Percentiles rank a stretch among this genome's conserved stretches.
Evolutionary conservation across 2,113 vertebrate genomes (phyloP).

Genomic region (Callaeas wilsoni): DNA sequence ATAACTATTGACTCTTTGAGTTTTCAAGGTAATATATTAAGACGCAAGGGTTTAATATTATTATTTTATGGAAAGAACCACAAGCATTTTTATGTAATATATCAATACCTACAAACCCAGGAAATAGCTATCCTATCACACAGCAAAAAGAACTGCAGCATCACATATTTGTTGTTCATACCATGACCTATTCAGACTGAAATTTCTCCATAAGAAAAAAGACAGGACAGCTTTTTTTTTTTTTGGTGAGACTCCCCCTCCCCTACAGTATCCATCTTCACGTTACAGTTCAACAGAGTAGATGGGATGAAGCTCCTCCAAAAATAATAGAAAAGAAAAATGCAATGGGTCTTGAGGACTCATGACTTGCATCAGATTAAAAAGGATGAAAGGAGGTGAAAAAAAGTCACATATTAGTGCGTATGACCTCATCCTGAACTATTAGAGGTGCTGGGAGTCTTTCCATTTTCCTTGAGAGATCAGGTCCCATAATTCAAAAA

Average conservation of each 20-base stretch:
- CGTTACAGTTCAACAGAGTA: background rate
- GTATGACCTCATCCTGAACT: background rate
- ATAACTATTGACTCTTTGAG: conserved; percentile 62
- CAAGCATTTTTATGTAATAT: conserved; percentile 36
- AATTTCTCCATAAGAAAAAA: conserved; percentile 3
- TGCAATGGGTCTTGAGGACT: conserved; percentile 29
- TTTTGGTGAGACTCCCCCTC: background rate
- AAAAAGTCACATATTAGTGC: background rate
- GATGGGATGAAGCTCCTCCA: conserved; percentile 18
- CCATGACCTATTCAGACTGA: conserved; percentile 5
- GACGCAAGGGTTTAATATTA: conserved; percentile 39
- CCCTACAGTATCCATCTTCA: background rate
- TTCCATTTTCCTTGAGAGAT: background rate
- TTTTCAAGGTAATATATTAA: conserved; percentile 61
- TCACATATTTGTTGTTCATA: background rate
- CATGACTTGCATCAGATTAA: conserved; percentile 30
- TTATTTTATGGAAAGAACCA: conserved; percentile 21
- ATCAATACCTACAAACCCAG: conserved; percentile 10
- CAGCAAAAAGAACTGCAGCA: background rate
- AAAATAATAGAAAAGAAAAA: conserved; percentile 52
- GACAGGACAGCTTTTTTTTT: background rate
- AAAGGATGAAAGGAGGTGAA: background rate
- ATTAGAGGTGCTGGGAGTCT: background rate
- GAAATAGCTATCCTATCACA: background rate
- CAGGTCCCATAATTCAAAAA: background rate